phyloP scores from a whole-genome alignment of 2,113 vertebrate species.

The Donacobius atricapilla region DNA sequence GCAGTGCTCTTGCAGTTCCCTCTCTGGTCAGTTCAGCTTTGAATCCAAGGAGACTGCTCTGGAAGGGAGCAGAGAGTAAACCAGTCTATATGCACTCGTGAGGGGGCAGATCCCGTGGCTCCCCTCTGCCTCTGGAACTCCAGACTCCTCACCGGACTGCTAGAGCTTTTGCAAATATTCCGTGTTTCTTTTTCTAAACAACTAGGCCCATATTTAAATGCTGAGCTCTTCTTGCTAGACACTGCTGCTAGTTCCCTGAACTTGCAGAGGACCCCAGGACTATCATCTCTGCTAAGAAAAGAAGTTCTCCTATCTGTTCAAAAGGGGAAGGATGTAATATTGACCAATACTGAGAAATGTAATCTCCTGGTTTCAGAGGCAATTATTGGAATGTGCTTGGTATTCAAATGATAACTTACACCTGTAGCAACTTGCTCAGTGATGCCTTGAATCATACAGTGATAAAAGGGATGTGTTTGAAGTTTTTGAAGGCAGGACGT shows the following conservation, averaged over 20 bases:
- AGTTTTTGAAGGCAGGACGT: not conserved
- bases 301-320: not conserved
- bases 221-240: not conserved
- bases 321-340: not conserved
- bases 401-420: not conserved
- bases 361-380: not conserved
- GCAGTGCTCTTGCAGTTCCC: not conserved
- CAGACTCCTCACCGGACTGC: not conserved
- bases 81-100: fast-evolving
- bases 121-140: not conserved
- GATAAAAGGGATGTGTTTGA: constrained; percentile 6
- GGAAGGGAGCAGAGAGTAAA: not conserved
- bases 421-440: constrained; percentile 24
- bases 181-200: not conserved
- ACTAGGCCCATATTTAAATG: not conserved
- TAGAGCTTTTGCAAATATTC: not conserved
- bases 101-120: not conserved
- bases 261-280: not conserved
- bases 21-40: not conserved
- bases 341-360: not conserved
- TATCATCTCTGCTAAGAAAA: not conserved
- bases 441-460: not conserved
- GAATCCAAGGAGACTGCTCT: not conserved
- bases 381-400: constrained; percentile 25
- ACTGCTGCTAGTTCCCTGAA: not conserved